Percentiles rank a stretch among this genome's conserved stretches.
phyloP scores from a whole-genome alignment of 2,888 invertebrate genomes.

The Helleia helle region DNA sequence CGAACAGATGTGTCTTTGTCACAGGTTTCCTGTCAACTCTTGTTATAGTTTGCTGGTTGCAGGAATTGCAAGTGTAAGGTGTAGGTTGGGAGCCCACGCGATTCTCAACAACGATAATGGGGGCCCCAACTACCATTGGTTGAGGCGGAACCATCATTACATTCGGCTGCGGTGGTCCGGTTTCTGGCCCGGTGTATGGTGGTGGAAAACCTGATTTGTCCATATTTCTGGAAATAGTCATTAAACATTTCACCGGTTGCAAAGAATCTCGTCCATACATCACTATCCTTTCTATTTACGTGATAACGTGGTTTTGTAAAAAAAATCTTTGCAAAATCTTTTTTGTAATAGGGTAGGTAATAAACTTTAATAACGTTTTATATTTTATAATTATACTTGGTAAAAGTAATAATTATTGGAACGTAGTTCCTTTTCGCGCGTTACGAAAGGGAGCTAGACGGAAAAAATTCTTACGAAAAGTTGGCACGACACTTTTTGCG shows the following conservation, averaged over 20 bases:
- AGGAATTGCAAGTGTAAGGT: slow-evolving; percentile 47
- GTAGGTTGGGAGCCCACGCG: background rate
- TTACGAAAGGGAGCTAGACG: too few species aligned
- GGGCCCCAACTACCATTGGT: background rate
- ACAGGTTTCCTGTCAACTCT: slow-evolving; percentile 48
- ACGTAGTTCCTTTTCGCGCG: too few species aligned
- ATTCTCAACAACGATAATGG: background rate
- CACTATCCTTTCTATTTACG: too few species aligned
- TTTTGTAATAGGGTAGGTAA: too few species aligned
- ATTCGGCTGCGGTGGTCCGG: background rate
- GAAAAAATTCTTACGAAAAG: too few species aligned
- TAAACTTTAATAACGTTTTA: too few species aligned
- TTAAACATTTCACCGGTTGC: background rate
- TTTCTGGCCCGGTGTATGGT: background rate
- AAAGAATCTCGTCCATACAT: too few species aligned
- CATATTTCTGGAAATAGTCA: slow-evolving; percentile 3
- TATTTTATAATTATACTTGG: too few species aligned
- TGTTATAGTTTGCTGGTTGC: slow-evolving; percentile 42
- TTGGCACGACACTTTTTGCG: too few species aligned
- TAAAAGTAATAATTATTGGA: too few species aligned
- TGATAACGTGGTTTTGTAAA: too few species aligned
- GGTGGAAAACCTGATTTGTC: background rate
- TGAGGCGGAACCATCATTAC: background rate
- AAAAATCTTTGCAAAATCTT: too few species aligned
- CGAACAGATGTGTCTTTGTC: slow-evolving; percentile 68